Evolutionary conservation across 2,888 invertebrate genomes (phyloP).

Genomic region (Nineta flava): DNA sequence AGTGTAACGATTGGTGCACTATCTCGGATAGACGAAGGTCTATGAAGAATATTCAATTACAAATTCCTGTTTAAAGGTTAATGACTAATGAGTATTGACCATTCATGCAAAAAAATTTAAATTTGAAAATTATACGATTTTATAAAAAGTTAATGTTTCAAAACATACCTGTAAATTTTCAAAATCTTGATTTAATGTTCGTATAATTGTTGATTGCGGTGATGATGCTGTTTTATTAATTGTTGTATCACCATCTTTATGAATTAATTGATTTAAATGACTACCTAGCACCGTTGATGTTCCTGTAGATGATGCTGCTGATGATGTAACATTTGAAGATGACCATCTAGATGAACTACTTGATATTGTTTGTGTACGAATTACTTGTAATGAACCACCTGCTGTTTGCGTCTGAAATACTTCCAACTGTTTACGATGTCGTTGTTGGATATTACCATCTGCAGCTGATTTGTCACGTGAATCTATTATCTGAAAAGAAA

Average conservation of each 20-base stretch:
- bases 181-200: slow-evolving; percentile 16
- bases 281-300: too few relatives aligned
- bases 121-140: too few relatives aligned
- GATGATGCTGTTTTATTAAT: neutral
- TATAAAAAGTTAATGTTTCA: neutral
- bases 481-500: slow-evolving; percentile 32
- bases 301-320: too few relatives aligned
- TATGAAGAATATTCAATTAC: too few relatives aligned
- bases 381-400: slow-evolving; percentile 47
- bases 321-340: slow-evolving; percentile 9
- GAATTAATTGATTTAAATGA: neutral
- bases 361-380: slow-evolving; percentile 39
- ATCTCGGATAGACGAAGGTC: too few relatives aligned
- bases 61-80: too few relatives aligned
- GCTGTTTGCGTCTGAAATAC: slow-evolving; percentile 53
- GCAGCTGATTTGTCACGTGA: slow-evolving; percentile 33
- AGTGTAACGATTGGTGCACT: too few relatives aligned
- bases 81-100: too few relatives aligned
- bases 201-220: neutral
- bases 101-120: too few relatives aligned
- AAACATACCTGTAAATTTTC: slow-evolving; percentile 24
- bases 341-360: slow-evolving; percentile 23
- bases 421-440: slow-evolving; percentile 42
- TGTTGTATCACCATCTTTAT: neutral
- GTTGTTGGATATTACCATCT: slow-evolving; percentile 33